phyloP scores from a whole-genome alignment of 2,888 invertebrate genomes.

The Branchellion lobata region DNA sequence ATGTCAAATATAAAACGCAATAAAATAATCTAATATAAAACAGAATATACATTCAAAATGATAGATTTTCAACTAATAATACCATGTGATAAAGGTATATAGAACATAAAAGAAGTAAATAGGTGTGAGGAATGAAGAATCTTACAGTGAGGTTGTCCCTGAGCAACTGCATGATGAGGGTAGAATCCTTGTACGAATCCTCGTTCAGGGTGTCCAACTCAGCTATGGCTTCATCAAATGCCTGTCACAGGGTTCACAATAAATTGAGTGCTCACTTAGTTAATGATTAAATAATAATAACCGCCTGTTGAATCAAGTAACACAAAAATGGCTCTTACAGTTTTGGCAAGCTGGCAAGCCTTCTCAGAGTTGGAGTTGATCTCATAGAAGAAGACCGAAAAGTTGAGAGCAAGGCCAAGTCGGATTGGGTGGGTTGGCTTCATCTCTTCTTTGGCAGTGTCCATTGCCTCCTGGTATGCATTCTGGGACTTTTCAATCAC shows the following conservation, averaged over 20 bases:
- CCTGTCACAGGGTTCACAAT: constrained; percentile 69
- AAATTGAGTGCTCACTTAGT: background rate
- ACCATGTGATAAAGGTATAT: too few species aligned
- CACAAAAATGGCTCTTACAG: constrained; percentile 66
- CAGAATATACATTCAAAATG: too few species aligned
- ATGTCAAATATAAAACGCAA: too few species aligned
- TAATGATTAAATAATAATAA: background rate
- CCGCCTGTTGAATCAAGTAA: background rate
- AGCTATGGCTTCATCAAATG: constrained; percentile 99
- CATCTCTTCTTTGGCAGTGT: constrained; percentile 95
- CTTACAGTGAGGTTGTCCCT: constrained; percentile 65
- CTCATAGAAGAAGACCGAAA: constrained; percentile 99
- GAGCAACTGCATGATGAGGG: constrained; percentile 75
- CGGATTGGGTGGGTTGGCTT: constrained; percentile 98
- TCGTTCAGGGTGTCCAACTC: constrained; percentile 99
- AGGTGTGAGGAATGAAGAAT: background rate
- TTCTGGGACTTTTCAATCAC: constrained; percentile 71
- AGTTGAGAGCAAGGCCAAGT: constrained; percentile 97
- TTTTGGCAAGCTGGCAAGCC: constrained; percentile 98
- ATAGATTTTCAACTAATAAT: too few species aligned
- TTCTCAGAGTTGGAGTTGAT: constrained; percentile 97
- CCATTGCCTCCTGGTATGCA: constrained; percentile 76
- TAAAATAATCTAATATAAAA: too few species aligned
- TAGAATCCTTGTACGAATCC: constrained; percentile 99
- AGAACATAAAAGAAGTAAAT: too few species aligned